Evolutionary conservation across 1,140 invertebrate genomes (phyloP), one percentile per base, ranked within the genome.

Genomic region (Liolophura sinensis): DNA sequence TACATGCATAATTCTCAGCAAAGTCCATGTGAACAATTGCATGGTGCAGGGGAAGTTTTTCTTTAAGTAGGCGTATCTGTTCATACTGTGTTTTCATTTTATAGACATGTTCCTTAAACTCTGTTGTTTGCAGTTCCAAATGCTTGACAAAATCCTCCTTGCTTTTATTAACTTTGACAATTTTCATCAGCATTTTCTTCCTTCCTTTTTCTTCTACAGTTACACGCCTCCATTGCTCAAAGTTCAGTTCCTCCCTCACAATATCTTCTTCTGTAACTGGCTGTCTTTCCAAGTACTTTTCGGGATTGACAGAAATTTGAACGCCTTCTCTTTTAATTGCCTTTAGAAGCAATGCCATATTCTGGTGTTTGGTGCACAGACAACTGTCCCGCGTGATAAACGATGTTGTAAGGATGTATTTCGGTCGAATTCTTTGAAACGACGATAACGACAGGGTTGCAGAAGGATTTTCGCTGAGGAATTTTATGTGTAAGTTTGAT

Each of bases 1-100:
- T 52, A 40, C 70, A 72, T 0, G 24, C 51, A 57, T 62, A 74
- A 60, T 70, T 70, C 67, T 74, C 73, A 0, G 73, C 68, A 63
- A 73, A 75, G 56, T 73, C 71, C 65, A 75, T 69, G 22, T 71
- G 66, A 25, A 74, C 18, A 6, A 70, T 55, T 3, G 64, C 50
- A 16, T 74, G 50, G 54, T 74, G 25, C 6, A 40, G 25, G 18
- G 51, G 64, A 22, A 74, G 67, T 18, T 65, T 69, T 46, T 69
- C 40, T 58, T 72, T 72, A 11, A 71, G 49, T 0, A 48, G 64
- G 50, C 59, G n/a, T 15, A 64, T 64, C 55, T 71, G 52, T 31
- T 40, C 20, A 56, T 66, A 71, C 31, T 72, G 72, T 15, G 27
- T 47, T 55, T 59, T 22, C 4, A 67, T 31, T 52, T 60, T 27